phyloP scores from a whole-genome alignment of 2,888 invertebrate species.

The Nemoura dubitans region DNA sequence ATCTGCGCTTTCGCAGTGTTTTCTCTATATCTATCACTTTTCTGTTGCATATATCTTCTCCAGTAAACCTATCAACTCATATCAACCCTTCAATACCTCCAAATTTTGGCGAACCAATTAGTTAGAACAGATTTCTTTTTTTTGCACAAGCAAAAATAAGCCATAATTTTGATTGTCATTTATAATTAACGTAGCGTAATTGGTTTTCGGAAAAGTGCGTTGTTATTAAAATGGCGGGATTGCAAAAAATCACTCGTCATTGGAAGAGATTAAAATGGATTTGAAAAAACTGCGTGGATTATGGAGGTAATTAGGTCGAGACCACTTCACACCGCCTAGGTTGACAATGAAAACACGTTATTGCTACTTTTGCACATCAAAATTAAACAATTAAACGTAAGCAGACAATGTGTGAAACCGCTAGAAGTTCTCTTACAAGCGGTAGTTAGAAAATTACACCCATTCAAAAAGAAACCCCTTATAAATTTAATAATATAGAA shows the following conservation, averaged over 20 bases:
- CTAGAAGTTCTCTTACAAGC: background rate
- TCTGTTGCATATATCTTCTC: background rate
- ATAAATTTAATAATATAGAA: background rate
- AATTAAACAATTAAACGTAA: background rate
- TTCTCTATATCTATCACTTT: background rate
- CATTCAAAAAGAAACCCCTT: background rate
- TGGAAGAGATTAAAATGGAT: constrained; percentile 2
- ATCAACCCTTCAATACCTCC: background rate
- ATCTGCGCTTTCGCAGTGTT: background rate
- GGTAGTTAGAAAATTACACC: background rate
- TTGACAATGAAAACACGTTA: background rate
- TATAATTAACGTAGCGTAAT: background rate
- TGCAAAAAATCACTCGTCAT: background rate
- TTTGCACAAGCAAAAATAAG: background rate
- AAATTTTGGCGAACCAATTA: background rate
- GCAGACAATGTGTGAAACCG: background rate
- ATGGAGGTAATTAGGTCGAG: background rate
- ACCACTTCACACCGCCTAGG: background rate
- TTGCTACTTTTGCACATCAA: background rate
- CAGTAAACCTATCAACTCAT: background rate
- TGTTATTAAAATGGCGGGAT: background rate
- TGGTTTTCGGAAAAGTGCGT: background rate
- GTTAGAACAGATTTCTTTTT: background rate
- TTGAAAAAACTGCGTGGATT: background rate
- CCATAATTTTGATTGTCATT: background rate